Evolutionary conservation across 2,113 vertebrate genomes (phyloP).

Genomic region (Podarcis raffonei): DNA sequence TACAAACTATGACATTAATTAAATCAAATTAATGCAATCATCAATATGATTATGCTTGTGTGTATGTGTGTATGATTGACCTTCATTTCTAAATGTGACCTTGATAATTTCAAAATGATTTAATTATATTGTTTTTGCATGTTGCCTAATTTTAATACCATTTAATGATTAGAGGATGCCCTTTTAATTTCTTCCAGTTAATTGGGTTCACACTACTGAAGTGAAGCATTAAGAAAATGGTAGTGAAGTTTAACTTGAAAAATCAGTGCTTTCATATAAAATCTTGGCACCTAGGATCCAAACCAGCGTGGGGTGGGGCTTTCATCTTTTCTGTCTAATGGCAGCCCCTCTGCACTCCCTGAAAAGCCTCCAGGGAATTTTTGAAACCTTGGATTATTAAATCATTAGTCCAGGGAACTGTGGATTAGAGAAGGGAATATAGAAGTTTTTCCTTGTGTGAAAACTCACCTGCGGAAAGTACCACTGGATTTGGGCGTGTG

Average conservation of each 20-base stretch:
- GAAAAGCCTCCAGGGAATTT: background rate
- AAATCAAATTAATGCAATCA: too few relatives aligned
- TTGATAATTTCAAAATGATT: background rate
- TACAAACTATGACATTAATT: too few relatives aligned
- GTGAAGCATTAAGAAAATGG: background rate
- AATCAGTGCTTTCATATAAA: conserved; percentile 1
- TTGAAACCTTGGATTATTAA: background rate
- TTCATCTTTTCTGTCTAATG: background rate
- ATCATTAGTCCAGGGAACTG: background rate
- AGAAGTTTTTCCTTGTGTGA: background rate
- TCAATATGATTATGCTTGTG: background rate
- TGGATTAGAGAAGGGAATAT: too few relatives aligned
- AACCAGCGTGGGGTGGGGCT: background rate
- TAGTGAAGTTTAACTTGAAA: background rate
- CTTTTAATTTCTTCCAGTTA: background rate
- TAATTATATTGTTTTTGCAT: background rate
- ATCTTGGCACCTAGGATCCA: background rate
- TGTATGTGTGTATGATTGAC: background rate
- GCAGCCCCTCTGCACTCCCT: background rate
- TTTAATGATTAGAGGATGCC: background rate
- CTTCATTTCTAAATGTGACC: background rate
- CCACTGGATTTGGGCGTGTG: background rate
- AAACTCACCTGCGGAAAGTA: background rate
- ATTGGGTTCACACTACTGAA: background rate
- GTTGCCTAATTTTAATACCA: conserved; percentile 6